Base-by-base conservation (phyloP, 2,888 invertebrate species). In the Alcis repandata region DNA sequence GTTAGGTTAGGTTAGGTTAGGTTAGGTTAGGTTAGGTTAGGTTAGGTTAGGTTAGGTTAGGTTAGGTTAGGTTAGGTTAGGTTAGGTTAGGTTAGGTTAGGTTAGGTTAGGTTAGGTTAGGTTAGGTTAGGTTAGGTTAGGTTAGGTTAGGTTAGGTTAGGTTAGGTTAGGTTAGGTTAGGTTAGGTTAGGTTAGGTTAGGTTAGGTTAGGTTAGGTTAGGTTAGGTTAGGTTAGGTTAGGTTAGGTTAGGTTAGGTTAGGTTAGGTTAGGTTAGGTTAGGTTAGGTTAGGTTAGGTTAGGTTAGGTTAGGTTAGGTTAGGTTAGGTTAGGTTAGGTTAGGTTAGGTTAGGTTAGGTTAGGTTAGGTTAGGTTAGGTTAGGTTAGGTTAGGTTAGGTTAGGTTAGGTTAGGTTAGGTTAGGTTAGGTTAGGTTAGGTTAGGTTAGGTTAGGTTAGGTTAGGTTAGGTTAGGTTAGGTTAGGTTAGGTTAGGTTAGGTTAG, bases 21-120 rank as follows among this genome's bases (percentile, higher is more conserved):
- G 41, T 43, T 43, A 43, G 41, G 41, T 43, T 43, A 43, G 41
- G 41, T 43, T 43, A 43, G 41, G 17, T 43, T 4, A 7, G n/a
- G 40, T 40, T 40, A 40, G 40, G 40, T 13, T 43, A n/a, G n/a
- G n/a, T n/a, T n/a, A n/a, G n/a, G n/a, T n/a, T n/a, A 43, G 41
- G 41, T 43, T 43, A 43, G 41, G 41, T 43, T 43, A 43, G 33
- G 51, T 33, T 71, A 22, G 63, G 67, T 63, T 63, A 60, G 68
- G 68, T 68, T 68, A 59, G 70, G 68, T 68, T 68, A 63, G 68
- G 68, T 68, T 68, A 60, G 67, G 67, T 68, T 68, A 65, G 45
- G 45, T 43, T 43, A 43, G 43, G 43, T 43, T 43, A 43, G 43
- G 43, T 43, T 43, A 43, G 43, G 43, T 43, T 43, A 43, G 43